phyloP scores from a whole-genome alignment of 2,113 vertebrate genomes.

The Myrmecophaga tridactyla region DNA sequence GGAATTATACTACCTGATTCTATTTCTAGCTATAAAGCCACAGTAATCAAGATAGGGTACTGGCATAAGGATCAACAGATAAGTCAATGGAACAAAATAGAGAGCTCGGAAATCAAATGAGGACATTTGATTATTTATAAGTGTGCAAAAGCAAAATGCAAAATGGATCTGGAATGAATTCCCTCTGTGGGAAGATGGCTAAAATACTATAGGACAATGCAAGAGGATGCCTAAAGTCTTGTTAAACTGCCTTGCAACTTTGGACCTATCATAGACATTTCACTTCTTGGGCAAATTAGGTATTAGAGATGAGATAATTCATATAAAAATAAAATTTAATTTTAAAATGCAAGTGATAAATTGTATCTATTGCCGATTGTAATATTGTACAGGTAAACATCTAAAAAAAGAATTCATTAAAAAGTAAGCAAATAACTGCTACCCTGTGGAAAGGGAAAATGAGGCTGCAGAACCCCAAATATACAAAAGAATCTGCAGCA shows the following conservation, averaged over 20 bases:
- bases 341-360: neutral
- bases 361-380: neutral
- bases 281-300: neutral
- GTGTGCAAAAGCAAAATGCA: conserved; percentile 22
- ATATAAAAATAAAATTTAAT: neutral
- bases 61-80: no score
- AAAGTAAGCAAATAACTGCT: neutral
- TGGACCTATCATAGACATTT: neutral
- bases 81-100: neutral
- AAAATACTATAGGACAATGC: neutral
- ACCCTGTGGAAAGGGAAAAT: neutral
- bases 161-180: conserved; percentile 19
- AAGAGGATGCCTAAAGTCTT: neutral
- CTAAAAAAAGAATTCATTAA: neutral
- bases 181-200: neutral
- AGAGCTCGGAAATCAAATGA: neutral
- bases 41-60: neutral
- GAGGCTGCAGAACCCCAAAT: neutral
- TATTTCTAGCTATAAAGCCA: neutral
- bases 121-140: neutral
- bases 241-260: neutral
- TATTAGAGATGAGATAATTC: neutral
- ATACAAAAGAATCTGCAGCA: neutral
- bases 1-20: neutral
- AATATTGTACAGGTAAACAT: neutral